Base-by-base conservation (phyloP, 2,888 invertebrate species). In the Platynereis dumerilii region DNA sequence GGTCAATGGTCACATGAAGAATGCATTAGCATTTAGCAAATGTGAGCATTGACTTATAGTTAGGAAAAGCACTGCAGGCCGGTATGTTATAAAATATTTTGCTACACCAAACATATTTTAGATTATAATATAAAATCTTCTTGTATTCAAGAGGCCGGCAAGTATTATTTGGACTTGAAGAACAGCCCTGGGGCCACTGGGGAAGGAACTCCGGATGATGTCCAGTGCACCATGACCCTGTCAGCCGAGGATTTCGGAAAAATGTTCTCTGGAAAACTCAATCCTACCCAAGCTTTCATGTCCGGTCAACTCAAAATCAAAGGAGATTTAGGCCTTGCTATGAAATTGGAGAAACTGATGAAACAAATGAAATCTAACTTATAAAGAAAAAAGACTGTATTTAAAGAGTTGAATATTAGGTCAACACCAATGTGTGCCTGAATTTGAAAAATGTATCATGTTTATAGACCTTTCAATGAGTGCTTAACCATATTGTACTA, bases 231-330 rank as follows among this genome's bases (percentile, higher is more conserved):
- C 0, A 88, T 97, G 60, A 91, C 91, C 0, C 92, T 96, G 91
- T 91, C 92, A 75, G 80, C 83, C 28, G 81, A 76, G n/a, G 83
- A 86, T 72, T 87, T 88, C 72, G 75, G 79, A 1, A 84, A 84
- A 67, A 85, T 87, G 81, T 86, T 86, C 72, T 74, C 82, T 88
- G 93, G 93, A 44, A 92, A 95, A 86, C 79, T 96, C 73, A 96
- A 94, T 80, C 92, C 98, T 1, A 90, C 96, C 0, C 89, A 90
- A 1, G 97, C 98, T 0, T 96, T 95, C 85, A 96, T 98, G 95
- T 91, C 91, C 80, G 97, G 97, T 60, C 96, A 96, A 85, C 86
- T 98, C 75, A 96, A 96, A 86, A 93, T 98, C 73, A 88, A 88
- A 71, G 97, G 98, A 0, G 94, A 96, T 80, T 87, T 98, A 76